These are phyloP conservation scores for Micromesistius poutassou DNA, from an alignment of 2,797 vertebrate species.

Conservation along the genomic window DNA sequence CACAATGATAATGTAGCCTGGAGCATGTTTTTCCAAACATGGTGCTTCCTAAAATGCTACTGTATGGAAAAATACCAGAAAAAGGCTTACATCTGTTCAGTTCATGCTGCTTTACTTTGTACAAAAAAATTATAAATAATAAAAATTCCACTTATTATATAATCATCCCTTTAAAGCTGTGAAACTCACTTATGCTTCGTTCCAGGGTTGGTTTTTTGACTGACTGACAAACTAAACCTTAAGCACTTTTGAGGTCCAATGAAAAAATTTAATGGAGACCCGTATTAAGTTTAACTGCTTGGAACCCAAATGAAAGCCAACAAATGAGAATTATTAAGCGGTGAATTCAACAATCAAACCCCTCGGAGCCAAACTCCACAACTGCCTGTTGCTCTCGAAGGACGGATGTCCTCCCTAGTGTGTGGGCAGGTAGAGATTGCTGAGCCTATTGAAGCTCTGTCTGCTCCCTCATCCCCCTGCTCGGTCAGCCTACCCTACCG, in stretches of 20 bases:
- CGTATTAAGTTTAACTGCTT: not conserved
- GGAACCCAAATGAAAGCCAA: not conserved
- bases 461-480: no score
- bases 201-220: not conserved
- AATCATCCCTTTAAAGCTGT: not conserved
- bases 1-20: conserved; percentile 1
- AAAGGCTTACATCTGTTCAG: not conserved
- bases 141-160: not conserved
- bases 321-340: not conserved
- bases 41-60: not conserved
- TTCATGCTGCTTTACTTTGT: not conserved
- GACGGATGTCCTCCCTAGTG: no score
- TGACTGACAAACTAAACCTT: not conserved
- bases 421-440: no score
- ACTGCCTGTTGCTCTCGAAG: no score
- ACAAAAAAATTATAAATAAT: no score
- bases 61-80: not conserved
- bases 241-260: not conserved
- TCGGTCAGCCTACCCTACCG: no score
- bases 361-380: not conserved
- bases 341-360: not conserved
- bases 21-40: not conserved
- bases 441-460: no score
- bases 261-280: not conserved
- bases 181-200: not conserved